Evolutionary conservation across 2,113 vertebrate species (phyloP).

Genomic region (Odocoileus virginianus): DNA sequence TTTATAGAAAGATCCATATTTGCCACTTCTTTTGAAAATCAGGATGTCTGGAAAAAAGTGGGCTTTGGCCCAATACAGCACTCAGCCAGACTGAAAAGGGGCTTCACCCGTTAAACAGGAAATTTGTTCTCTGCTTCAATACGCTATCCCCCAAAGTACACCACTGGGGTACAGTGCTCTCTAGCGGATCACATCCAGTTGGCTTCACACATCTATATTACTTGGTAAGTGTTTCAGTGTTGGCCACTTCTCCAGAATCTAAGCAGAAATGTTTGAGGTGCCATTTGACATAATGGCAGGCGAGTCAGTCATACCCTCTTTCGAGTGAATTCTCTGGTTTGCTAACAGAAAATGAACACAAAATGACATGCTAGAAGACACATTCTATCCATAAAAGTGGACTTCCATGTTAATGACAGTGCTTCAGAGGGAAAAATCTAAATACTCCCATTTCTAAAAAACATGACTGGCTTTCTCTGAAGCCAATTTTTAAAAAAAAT

Average conservation of each 20-base stretch:
- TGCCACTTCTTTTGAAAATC: neutral
- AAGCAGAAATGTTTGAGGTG: neutral
- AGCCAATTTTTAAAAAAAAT: neutral
- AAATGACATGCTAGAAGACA: neutral
- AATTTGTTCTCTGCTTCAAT: neutral
- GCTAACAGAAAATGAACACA: neutral
- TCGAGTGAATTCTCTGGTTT: neutral
- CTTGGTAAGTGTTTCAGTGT: neutral
- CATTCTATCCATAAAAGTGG: neutral
- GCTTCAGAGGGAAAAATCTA: neutral
- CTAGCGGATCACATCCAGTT: neutral
- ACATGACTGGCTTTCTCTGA: neutral
- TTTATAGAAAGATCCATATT: neutral
- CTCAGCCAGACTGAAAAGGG: neutral
- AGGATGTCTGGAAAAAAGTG: neutral
- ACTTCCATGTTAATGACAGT: neutral
- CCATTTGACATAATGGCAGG: neutral
- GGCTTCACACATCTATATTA: neutral
- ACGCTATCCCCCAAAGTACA: neutral
- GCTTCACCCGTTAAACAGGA: neutral
- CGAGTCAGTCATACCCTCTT: neutral
- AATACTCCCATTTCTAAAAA: neutral
- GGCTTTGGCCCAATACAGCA: neutral
- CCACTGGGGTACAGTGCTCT: neutral
- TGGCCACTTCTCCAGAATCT: neutral